These are phyloP conservation scores for Clarias fuscus DNA, from an alignment of 2,797 vertebrate species.

Conservation along the genomic window DNA sequence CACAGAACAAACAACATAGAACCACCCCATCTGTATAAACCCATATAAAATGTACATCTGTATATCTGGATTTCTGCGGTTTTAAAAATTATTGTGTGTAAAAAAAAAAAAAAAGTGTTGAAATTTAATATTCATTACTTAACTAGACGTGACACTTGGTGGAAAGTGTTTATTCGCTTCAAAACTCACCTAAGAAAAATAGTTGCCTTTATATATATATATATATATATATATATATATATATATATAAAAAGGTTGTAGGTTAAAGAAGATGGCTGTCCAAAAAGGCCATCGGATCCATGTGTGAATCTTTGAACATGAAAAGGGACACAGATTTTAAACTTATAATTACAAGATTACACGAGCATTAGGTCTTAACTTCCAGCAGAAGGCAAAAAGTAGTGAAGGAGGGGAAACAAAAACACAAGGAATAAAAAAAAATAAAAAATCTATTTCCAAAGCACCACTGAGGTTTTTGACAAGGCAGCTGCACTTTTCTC, in stretches of 20 bases:
- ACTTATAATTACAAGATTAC: not conserved
- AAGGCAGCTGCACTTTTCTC: conserved; percentile 20
- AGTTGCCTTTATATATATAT: not conserved
- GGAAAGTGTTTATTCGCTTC: not conserved
- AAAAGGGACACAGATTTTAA: not conserved
- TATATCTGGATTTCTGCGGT: not conserved
- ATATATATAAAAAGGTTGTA: not conserved
- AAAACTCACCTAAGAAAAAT: not conserved
- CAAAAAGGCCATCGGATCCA: not conserved
- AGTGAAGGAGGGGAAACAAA: not conserved
- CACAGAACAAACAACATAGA: conserved; percentile 1
- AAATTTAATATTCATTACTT: not conserved
- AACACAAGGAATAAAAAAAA: not conserved
- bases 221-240: not conserved
- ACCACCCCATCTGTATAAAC: conserved; percentile 8
- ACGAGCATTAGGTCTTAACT: not conserved
- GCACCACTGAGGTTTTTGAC: conserved; percentile 23
- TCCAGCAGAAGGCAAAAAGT: not conserved
- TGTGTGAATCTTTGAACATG: not conserved
- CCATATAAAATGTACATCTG: conserved; percentile 41
- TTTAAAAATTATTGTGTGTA: conserved; percentile 25
- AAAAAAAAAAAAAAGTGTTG: not conserved
- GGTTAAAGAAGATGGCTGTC: not conserved
- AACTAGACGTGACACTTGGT: not conserved
- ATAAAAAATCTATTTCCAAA: not conserved